Evolutionary conservation across 2,888 invertebrate species (phyloP), one percentile per base, ranked within the genome.

Genomic region (Graphium colonna): DNA sequence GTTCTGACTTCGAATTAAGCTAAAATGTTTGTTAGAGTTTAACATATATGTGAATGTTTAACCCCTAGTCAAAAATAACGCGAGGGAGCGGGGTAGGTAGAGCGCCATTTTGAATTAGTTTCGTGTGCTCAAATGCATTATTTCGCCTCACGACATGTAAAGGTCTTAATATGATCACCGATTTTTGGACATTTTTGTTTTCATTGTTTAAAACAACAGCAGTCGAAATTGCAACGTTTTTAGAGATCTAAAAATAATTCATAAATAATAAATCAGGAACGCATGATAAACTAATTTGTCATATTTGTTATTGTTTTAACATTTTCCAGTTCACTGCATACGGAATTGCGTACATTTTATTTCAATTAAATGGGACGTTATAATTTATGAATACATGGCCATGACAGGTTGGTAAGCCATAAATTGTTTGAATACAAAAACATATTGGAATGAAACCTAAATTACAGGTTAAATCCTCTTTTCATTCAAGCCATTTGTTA

Each of bases 301-400:
- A 51, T 38, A 44, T 42, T 44, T 38, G 51, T 43, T 44, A 38
- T 47, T 39, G 38, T 46, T 46, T 52, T 46, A 33, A 52, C 46
- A 48, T 38, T 21, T 21, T 17, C 42, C 42, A 12, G 13, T 26
- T 47, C 42, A 38, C 47, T 36, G 26, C 42, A 26, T 42, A 42
- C 17, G 15, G n/a, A 52, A 52, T 41, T 42, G 47, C 52, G 17
- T 28, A 16, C 47, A 26, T 52, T 47, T 52, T 47, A 47, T 39
- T 47, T 33, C 21, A 47, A 47, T 52, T 36, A 42, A 52, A 46
- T 47, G 28, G 31, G 36, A 43, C 28, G 16, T 43, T 43, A 52
- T 52, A 52, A 52, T 47, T 52, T 42, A 48, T 52, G 47, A 48
- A 36, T 21, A 52, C 28, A 43, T 48, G 47, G 47, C 10, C 42